These are phyloP conservation scores for Brachionus calyciflorus DNA, from an alignment of 1,140 invertebrate genomes.

Conservation along the genomic window DNA sequence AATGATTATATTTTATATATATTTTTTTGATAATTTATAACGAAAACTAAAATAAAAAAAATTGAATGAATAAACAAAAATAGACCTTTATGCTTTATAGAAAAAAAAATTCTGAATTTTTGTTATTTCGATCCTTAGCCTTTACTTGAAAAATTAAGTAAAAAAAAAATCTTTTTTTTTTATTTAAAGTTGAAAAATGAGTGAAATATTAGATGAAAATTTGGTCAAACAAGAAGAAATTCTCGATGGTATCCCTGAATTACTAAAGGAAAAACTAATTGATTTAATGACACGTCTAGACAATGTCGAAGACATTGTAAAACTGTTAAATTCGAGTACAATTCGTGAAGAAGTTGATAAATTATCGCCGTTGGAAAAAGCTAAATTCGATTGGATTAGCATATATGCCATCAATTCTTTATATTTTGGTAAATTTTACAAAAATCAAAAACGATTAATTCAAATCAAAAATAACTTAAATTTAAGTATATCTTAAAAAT, in stretches of 20 bases:
- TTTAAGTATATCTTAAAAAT: constrained; percentile 38
- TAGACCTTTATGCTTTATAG: background rate
- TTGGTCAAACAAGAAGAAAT: background rate
- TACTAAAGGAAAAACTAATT: constrained; percentile 12
- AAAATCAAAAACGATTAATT: background rate
- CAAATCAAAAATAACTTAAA: background rate
- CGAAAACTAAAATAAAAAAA: no score
- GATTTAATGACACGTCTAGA: background rate
- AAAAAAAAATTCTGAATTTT: no score
- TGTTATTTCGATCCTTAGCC: no score
- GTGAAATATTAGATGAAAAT: background rate
- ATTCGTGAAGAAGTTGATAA: background rate
- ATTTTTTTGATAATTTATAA: no score
- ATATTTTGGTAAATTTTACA: constrained; percentile 11
- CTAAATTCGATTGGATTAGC: constrained; percentile 39
- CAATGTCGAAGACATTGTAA: constrained; percentile 9
- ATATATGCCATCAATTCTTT: constrained; percentile 36
- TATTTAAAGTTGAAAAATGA: no score
- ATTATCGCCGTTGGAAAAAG: constrained; percentile 20
- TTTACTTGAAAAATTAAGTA: no score
- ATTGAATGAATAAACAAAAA: constrained; percentile 38
- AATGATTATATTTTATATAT: constrained; percentile 35
- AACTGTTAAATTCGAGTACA: background rate
- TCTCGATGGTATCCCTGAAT: background rate
- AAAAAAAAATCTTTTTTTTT: no score